These are phyloP conservation scores for Apaloderma vittatum DNA, from an alignment of 2,113 vertebrate genomes.

Conservation along the genomic window DNA sequence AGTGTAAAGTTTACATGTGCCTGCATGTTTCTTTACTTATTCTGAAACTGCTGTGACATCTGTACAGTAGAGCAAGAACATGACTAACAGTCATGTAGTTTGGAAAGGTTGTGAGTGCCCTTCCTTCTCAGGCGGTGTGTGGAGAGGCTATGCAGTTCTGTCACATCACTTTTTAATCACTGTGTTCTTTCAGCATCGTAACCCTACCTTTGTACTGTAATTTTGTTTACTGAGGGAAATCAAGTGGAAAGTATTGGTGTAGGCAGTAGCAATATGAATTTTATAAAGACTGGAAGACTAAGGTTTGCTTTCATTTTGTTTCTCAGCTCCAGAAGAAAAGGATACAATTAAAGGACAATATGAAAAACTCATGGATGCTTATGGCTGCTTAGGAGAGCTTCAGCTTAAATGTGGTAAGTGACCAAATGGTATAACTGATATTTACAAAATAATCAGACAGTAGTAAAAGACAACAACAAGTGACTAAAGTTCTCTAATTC, in stretches of 20 bases:
- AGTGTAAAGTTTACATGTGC: background rate
- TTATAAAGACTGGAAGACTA: background rate
- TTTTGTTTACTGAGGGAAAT: constrained; percentile 12
- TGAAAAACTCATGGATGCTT: constrained; percentile 81
- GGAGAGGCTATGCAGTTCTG: background rate
- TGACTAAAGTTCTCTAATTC: background rate
- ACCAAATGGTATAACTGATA: background rate
- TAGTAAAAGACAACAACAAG: background rate
- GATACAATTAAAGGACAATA: constrained; percentile 83
- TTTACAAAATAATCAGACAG: background rate
- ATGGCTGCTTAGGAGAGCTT: constrained; percentile 83
- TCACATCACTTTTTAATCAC: background rate
- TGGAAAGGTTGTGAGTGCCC: background rate
- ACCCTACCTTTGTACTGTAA: background rate
- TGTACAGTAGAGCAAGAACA: background rate
- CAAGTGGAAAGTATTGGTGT: background rate
- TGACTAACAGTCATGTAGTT: background rate
- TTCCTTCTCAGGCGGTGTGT: background rate
- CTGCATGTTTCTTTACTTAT: background rate
- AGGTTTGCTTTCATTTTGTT: constrained; percentile 38
- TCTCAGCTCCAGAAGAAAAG: constrained; percentile 82
- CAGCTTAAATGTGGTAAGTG: constrained; percentile 81
- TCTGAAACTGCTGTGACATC: background rate
- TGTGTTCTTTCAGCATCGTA: background rate
- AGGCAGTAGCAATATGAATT: background rate